A percentile compares a stretch with the other conserved stretches of the same genome.
Conservation (phyloP, 2,113 vertebrate species). For the Osmerus eperlanus region DNA sequence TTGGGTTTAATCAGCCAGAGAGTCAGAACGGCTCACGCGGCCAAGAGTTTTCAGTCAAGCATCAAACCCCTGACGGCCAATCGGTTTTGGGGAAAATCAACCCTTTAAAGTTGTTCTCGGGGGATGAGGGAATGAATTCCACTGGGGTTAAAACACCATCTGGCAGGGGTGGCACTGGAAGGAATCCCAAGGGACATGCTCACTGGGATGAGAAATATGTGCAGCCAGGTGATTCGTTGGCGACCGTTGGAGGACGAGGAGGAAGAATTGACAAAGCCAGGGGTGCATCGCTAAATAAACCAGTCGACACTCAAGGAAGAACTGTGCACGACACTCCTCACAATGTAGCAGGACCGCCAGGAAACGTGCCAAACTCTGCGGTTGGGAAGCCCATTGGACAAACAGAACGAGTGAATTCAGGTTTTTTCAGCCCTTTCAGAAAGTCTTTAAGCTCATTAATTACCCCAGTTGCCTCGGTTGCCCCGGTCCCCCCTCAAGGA, state of each 20-base stretch:
- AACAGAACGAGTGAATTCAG: slow-evolving; percentile 44
- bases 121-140: slow-evolving; percentile 27
- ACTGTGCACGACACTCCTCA: slow-evolving; percentile 26
- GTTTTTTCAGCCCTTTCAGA: slow-evolving; percentile 83
- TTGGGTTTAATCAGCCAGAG: slow-evolving; percentile 49
- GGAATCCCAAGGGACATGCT: slow-evolving; percentile 15
- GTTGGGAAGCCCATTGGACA: slow-evolving; percentile 16
- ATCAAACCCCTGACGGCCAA: slow-evolving; percentile 64
- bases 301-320: slow-evolving; percentile 29
- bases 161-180: slow-evolving; percentile 21
- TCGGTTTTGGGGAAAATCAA: slow-evolving; percentile 78
- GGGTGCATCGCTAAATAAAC: slow-evolving; percentile 35
- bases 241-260: not conserved
- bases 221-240: slow-evolving; percentile 8
- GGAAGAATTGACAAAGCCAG: slow-evolving; percentile 21
- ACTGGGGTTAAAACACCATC: slow-evolving; percentile 31
- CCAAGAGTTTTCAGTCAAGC: slow-evolving; percentile 47
- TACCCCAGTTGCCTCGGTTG: slow-evolving; percentile 63
- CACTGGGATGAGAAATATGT: slow-evolving; percentile 19
- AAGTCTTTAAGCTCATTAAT: slow-evolving; percentile 86
- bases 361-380: slow-evolving; percentile 19
- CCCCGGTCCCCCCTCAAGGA: slow-evolving; percentile 53
- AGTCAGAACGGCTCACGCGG: slow-evolving; percentile 10
- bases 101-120: slow-evolving; percentile 66
- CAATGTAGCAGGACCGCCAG: slow-evolving; percentile 12